Evolutionary conservation across 2,797 vertebrate species (phyloP).

Genomic region (Fistularia commersonii): DNA sequence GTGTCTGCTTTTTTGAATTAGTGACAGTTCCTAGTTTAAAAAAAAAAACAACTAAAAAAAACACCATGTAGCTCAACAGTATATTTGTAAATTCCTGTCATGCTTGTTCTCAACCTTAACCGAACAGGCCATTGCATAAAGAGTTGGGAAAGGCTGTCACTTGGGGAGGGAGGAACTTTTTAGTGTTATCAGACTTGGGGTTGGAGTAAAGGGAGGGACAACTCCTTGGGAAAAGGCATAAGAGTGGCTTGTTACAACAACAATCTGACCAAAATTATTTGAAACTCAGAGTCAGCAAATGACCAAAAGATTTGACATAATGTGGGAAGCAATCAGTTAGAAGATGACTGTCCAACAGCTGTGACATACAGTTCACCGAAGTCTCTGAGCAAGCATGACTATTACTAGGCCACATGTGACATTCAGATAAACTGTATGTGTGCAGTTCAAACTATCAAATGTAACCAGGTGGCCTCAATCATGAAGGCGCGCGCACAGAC

Average conservation of each 20-base stretch:
- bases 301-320: neutral
- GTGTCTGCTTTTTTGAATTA: too few relatives aligned
- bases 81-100: conserved; percentile 32
- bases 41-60: neutral
- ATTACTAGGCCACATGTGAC: neutral
- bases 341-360: too few relatives aligned
- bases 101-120: conserved; percentile 22
- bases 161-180: conserved; percentile 3
- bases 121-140: conserved; percentile 20
- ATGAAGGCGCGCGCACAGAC: too few relatives aligned
- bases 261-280: neutral
- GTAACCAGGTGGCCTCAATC: too few relatives aligned
- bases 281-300: neutral
- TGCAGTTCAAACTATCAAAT: too few relatives aligned
- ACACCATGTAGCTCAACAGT: conserved; percentile 15
- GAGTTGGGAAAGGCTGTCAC: conserved; percentile 23
- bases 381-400: too few relatives aligned
- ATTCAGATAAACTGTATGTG: conserved; percentile 2
- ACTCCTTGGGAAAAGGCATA: conserved; percentile 33
- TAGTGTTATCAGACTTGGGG: conserved; percentile 45
- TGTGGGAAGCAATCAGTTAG: too few relatives aligned
- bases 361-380: too few relatives aligned
- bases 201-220: conserved; percentile 30
- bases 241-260: conserved; percentile 26
- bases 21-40: too few relatives aligned